A percentile compares a stretch with the other conserved stretches of the same genome.
phyloP scores from a whole-genome alignment of 2,888 invertebrate species.

The Netelia fuscicornis region DNA sequence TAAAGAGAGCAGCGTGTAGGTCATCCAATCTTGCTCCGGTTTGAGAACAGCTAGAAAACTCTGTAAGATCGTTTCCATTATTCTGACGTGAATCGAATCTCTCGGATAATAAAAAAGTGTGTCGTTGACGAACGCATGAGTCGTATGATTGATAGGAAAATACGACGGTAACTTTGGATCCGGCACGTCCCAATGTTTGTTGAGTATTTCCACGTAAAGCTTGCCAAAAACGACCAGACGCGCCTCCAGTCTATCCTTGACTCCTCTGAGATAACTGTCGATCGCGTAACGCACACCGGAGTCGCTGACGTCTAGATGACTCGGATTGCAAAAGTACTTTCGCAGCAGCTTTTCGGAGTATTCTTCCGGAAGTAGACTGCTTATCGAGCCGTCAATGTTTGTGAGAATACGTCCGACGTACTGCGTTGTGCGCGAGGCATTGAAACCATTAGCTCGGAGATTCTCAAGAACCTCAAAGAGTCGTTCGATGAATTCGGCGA shows the following conservation, averaged over 20 bases:
- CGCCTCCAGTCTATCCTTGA: conserved; percentile 43
- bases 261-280: conserved; percentile 34
- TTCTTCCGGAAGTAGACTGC: conserved; percentile 72
- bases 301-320: background rate
- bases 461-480: conserved; percentile 65
- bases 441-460: background rate
- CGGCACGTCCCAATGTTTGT: conserved; percentile 67
- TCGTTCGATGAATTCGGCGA: conserved; percentile 67
- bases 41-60: conserved; percentile 59
- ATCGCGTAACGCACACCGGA: conserved; percentile 34
- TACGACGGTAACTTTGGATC: conserved; percentile 28
- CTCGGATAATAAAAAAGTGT: background rate
- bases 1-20: conserved; percentile 70
- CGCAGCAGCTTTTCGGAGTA: conserved; percentile 69
- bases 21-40: conserved; percentile 67
- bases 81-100: background rate
- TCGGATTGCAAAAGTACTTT: conserved; percentile 71
- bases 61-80: conserved; percentile 66
- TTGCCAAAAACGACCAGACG: conserved; percentile 63
- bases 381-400: conserved; percentile 26
- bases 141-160: conserved; percentile 67
- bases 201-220: conserved; percentile 56
- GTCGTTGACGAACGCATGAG: conserved; percentile 17
- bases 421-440: accelerated
- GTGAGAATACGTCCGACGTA: background rate